Conservation (phyloP, 2,888 invertebrate genomes). For the Celastrina argiolus region DNA sequence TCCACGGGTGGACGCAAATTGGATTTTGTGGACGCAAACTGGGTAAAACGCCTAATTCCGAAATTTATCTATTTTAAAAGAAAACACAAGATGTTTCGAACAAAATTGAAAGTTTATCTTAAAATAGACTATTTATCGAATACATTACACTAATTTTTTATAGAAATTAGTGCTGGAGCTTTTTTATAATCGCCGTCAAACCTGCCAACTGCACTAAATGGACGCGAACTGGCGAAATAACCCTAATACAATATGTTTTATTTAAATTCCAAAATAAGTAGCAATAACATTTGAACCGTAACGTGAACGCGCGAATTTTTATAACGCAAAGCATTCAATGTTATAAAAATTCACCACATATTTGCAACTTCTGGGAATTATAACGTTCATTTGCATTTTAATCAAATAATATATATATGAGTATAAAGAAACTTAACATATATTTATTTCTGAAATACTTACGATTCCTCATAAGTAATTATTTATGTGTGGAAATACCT, state of each 20-base stretch:
- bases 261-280: conserved; percentile 9
- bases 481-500: conserved; percentile 38
- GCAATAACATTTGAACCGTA: conserved; percentile 21
- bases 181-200: no score
- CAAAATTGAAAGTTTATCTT: no score
- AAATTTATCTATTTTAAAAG: no score
- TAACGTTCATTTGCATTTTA: conserved; percentile 21
- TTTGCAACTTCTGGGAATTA: conserved; percentile 21
- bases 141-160: no score
- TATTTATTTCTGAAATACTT: conserved; percentile 18
- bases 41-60: no score
- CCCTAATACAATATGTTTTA: background rate
- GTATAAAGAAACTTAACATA: conserved; percentile 19
- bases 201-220: no score
- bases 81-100: no score
- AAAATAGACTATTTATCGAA: no score
- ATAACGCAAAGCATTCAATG: background rate
- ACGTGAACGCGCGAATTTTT: conserved; percentile 13
- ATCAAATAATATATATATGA: conserved; percentile 17
- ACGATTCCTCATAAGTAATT: conserved; percentile 29
- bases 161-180: no score
- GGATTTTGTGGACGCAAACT: no score
- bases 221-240: no score
- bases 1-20: no score
- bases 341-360: conserved; percentile 20